phyloP scores from a whole-genome alignment of 2,113 vertebrate genomes.

The Tachysurus vachellii region DNA sequence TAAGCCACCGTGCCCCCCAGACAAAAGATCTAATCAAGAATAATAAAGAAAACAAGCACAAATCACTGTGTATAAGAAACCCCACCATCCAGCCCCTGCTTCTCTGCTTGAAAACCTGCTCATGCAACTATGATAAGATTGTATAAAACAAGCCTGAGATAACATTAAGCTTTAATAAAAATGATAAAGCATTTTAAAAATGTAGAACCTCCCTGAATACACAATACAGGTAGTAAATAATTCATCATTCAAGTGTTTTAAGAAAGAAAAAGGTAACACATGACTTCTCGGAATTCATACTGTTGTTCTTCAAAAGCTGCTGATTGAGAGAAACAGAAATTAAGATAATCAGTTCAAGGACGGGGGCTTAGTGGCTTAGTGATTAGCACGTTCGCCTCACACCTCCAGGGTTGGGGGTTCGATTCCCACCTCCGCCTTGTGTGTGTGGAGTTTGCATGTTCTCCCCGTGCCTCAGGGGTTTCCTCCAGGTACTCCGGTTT shows the following conservation, averaged over 20 bases:
- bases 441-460: too few relatives aligned
- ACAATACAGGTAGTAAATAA: neutral
- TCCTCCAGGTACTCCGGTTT: too few relatives aligned
- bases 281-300: neutral
- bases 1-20: too few relatives aligned
- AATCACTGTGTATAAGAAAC: neutral
- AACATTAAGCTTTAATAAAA: neutral
- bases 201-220: neutral
- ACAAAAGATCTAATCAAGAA: neutral
- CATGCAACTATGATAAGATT: neutral
- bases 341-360: neutral
- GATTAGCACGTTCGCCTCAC: too few relatives aligned
- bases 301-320: neutral
- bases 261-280: neutral
- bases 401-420: too few relatives aligned
- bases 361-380: too few relatives aligned
- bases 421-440: too few relatives aligned
- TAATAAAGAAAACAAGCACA: neutral
- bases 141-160: neutral
- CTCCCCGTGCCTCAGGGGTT: too few relatives aligned
- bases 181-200: neutral
- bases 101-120: neutral
- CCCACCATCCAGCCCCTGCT: neutral
- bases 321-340: neutral
- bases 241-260: neutral